phyloP scores from a whole-genome alignment of 2,888 invertebrate genomes.

The Lobophora halterata region DNA sequence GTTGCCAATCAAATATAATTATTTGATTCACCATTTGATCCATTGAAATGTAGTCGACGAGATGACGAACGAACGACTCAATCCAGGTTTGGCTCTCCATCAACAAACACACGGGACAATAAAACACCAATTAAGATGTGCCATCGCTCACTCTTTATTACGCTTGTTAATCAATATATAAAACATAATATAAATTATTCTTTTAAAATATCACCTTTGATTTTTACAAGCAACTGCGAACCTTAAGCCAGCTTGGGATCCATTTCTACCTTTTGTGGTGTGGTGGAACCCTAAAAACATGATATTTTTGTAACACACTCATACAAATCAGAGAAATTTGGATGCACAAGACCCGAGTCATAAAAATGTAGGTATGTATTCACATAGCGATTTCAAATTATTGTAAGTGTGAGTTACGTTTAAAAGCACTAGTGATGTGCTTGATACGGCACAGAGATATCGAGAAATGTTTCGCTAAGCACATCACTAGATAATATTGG shows the following conservation, averaged over 20 bases:
- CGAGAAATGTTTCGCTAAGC: slow-evolving; percentile 22
- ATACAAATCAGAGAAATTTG: too few species aligned
- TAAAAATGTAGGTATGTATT: neutral
- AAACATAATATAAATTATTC: slow-evolving; percentile 77
- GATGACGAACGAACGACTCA: too few species aligned
- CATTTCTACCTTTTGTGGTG: too few species aligned
- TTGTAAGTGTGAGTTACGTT: neutral
- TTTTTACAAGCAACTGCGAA: slow-evolving; percentile 53
- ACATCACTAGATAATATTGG: slow-evolving; percentile 19
- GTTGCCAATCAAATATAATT: too few species aligned
- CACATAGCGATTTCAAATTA: neutral
- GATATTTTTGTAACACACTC: too few species aligned
- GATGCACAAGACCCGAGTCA: too few species aligned
- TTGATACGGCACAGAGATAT: slow-evolving; percentile 17
- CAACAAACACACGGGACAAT: slow-evolving; percentile 45
- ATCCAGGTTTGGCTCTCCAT: too few species aligned
- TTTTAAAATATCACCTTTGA: slow-evolving; percentile 70
- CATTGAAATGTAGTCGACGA: too few species aligned
- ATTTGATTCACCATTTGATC: too few species aligned
- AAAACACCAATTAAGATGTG: slow-evolving; percentile 73
- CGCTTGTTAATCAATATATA: slow-evolving; percentile 77
- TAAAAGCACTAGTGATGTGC: slow-evolving; percentile 21
- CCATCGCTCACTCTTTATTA: slow-evolving; percentile 80
- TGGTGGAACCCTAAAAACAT: too few species aligned
- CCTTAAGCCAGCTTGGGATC: slow-evolving; percentile 27